Evolutionary conservation across 2,797 vertebrate genomes (phyloP).

Genomic region (Gouania willdenowi): DNA sequence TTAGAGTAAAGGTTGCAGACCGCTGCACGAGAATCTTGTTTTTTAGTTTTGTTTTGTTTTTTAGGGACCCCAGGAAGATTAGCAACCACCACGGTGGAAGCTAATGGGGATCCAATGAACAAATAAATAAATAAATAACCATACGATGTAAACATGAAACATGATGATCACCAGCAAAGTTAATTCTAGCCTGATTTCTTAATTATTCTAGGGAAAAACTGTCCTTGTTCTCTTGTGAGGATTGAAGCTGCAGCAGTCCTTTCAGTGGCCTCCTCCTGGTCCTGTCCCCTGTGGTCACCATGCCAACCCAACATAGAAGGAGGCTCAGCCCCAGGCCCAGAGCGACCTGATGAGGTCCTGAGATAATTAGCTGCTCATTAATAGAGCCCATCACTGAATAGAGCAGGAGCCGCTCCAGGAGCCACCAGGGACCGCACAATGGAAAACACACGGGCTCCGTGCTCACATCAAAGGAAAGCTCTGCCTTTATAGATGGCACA

Average conservation of each 20-base stretch:
- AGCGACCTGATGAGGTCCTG: conserved; percentile 61
- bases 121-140: background rate
- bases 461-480: conserved; percentile 51
- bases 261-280: conserved; percentile 43
- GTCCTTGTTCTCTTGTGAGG: conserved; percentile 9
- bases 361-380: conserved; percentile 72
- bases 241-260: conserved; percentile 3
- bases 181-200: conserved; percentile 14
- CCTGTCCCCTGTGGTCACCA: conserved; percentile 52
- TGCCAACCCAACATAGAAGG: conserved; percentile 60
- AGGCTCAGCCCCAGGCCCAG: conserved; percentile 38
- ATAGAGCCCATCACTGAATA: conserved; percentile 54
- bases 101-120: too few species aligned
- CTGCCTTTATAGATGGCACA: conserved; percentile 34
- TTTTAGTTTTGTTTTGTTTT: too few species aligned
- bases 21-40: too few species aligned
- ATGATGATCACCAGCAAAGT: background rate
- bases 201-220: conserved; percentile 1
- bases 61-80: too few species aligned
- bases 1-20: too few species aligned
- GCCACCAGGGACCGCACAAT: conserved; percentile 34
- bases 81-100: too few species aligned
- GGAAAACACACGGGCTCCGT: conserved; percentile 42
- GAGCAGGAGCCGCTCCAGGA: conserved; percentile 33
- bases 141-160: background rate